These are phyloP conservation scores for Drosophila percnosoma DNA, from an alignment of 2,888 invertebrate genomes.

Conservation along the genomic window DNA sequence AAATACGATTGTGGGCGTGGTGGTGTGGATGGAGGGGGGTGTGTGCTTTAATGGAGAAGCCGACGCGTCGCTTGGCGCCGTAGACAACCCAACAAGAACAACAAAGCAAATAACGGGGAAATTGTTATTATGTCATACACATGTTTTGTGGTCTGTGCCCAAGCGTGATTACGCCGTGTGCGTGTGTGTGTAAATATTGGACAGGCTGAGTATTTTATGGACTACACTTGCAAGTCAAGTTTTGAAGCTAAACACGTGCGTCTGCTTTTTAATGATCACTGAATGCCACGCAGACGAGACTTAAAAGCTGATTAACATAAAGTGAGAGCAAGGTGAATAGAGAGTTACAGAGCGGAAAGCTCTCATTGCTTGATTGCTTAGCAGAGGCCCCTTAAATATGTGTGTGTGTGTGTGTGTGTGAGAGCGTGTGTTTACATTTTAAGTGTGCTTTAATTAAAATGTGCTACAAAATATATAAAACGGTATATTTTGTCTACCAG, in stretches of 20 bases:
- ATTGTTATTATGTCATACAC: constrained; percentile 75
- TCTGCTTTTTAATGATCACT: constrained; percentile 52
- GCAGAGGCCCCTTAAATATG: constrained; percentile 5
- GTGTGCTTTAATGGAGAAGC: constrained; percentile 46
- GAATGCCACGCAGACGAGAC: constrained; percentile 64
- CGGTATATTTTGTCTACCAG: constrained; percentile 54
- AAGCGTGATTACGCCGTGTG: constrained; percentile 8
- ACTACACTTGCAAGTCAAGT: not conserved
- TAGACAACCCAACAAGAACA: constrained; percentile 26
- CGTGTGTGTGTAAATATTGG: constrained; percentile 36
- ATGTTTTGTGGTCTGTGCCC: constrained; percentile 40
- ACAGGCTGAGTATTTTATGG: constrained; percentile 7
- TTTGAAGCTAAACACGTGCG: constrained; percentile 52
- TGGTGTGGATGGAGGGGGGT: not conserved
- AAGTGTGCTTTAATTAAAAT: constrained; percentile 56
- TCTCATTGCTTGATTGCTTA: constrained; percentile 8
- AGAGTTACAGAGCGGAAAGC: constrained; percentile 6
- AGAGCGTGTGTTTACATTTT: not conserved
- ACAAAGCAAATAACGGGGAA: constrained; percentile 19
- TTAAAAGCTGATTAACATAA: constrained; percentile 35
- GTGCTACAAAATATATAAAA: constrained; percentile 55
- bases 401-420: not conserved
- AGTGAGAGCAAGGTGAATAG: constrained; percentile 14
- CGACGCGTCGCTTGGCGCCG: constrained; percentile 49
- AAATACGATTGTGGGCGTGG: constrained; percentile 23